Evolutionary conservation across 2,113 vertebrate genomes (phyloP).

Genomic region (Microcebus ravelobensis): DNA sequence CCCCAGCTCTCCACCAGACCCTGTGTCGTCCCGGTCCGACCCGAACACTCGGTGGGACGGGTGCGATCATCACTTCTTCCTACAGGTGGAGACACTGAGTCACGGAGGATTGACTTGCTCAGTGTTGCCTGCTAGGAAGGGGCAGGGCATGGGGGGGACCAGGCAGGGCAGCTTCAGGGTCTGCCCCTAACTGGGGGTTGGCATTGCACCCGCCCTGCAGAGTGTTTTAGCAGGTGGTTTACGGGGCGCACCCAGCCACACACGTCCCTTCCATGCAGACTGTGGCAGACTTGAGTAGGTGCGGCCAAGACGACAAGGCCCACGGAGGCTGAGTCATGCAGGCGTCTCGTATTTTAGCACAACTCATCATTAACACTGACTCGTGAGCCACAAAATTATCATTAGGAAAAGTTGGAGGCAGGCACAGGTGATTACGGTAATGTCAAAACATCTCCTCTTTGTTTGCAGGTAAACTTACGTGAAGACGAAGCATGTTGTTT

Average conservation of each 20-base stretch:
- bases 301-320: neutral
- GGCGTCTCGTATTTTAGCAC: neutral
- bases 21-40: too few species aligned
- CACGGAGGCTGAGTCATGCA: neutral
- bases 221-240: too few species aligned
- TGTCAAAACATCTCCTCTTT: neutral
- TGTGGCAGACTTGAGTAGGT: neutral
- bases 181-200: neutral
- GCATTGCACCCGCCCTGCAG: fast-evolving
- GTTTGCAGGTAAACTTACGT: neutral
- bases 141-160: neutral
- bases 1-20: too few species aligned
- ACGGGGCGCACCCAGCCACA: fast-evolving
- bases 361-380: neutral
- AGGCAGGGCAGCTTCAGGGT: neutral
- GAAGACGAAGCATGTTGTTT: neutral
- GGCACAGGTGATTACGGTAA: neutral
- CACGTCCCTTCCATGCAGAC: fast-evolving
- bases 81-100: too few species aligned
- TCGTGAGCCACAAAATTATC: neutral
- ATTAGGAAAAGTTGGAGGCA: neutral
- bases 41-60: too few species aligned
- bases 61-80: too few species aligned
- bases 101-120: neutral
- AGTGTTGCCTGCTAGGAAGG: neutral